Conservation (phyloP, 1,140 invertebrate species). For the Sminthurinus signatus region DNA sequence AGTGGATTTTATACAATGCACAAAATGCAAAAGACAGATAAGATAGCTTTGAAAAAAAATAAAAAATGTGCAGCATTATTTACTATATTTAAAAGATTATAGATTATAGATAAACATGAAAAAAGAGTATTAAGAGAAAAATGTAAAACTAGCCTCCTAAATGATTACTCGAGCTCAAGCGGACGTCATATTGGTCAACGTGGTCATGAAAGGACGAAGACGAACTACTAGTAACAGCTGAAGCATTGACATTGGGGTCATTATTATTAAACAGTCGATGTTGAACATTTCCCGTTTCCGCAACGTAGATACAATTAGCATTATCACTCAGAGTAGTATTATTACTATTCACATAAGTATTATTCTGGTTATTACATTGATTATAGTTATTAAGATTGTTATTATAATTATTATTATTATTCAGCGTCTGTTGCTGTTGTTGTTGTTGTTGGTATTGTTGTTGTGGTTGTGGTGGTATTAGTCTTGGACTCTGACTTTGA, state of each 20-base stretch:
- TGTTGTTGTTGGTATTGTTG: conserved; percentile 18
- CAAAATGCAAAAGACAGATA: background rate
- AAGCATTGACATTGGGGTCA: conserved; percentile 16
- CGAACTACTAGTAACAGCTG: conserved; percentile 17
- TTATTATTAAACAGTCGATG: conserved; percentile 11
- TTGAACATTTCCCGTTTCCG: conserved; percentile 19
- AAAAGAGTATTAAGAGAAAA: background rate
- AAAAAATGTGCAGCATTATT: background rate
- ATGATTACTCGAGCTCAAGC: conserved; percentile 31
- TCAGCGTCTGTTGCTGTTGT: conserved; percentile 18
- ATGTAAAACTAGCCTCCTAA: conserved; percentile 37
- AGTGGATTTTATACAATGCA: background rate
- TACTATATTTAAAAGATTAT: background rate
- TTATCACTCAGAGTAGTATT: no score
- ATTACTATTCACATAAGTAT: background rate
- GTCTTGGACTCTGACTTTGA: background rate
- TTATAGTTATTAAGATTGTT: background rate
- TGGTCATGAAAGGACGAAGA: conserved; percentile 15
- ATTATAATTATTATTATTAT: conserved; percentile 4
- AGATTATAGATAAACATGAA: background rate
- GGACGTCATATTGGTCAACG: conserved; percentile 22
- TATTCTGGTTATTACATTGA: background rate
- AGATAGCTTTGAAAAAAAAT: no score
- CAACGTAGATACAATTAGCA: conserved; percentile 7
- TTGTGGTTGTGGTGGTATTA: background rate